Evolutionary conservation across 2,888 invertebrate species (phyloP).

Genomic region (Leistus spinibarbis): DNA sequence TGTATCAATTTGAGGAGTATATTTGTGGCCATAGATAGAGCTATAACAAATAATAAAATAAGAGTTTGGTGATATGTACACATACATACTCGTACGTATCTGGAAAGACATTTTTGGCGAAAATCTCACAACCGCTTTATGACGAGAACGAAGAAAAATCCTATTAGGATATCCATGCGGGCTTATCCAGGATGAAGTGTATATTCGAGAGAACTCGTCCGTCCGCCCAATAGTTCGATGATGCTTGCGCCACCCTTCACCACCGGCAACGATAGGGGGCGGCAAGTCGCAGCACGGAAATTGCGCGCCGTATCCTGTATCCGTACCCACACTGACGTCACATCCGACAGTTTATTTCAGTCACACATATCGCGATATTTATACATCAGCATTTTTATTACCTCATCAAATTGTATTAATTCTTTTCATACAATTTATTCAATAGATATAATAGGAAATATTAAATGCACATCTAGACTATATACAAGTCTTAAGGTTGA

Average conservation of each 20-base stretch:
- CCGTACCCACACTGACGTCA: conserved; percentile 26
- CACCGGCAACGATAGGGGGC: background rate
- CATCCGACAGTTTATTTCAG: conserved; percentile 1
- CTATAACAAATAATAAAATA: background rate
- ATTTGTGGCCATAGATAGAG: background rate
- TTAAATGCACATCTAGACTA: background rate
- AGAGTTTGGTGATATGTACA: background rate
- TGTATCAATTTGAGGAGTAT: background rate
- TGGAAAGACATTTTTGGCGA: background rate
- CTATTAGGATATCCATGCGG: conserved; percentile 15
- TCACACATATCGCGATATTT: background rate
- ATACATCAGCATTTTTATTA: background rate
- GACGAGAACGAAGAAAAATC: conserved; percentile 8
- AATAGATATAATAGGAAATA: background rate
- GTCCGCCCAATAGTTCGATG: background rate
- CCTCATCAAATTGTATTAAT: background rate
- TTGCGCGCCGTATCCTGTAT: conserved; percentile 28
- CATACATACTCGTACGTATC: background rate
- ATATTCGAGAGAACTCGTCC: background rate
- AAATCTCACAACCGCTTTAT: conserved; percentile 14
- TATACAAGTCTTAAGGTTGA: too few species aligned
- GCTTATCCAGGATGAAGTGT: conserved; percentile 15
- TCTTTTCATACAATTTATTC: background rate
- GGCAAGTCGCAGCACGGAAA: conserved; percentile 7
- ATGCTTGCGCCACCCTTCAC: too few species aligned